These are phyloP conservation scores for Pogonomyrmex californicus DNA, from an alignment of 1,140 invertebrate genomes.

Conservation along the genomic window DNA sequence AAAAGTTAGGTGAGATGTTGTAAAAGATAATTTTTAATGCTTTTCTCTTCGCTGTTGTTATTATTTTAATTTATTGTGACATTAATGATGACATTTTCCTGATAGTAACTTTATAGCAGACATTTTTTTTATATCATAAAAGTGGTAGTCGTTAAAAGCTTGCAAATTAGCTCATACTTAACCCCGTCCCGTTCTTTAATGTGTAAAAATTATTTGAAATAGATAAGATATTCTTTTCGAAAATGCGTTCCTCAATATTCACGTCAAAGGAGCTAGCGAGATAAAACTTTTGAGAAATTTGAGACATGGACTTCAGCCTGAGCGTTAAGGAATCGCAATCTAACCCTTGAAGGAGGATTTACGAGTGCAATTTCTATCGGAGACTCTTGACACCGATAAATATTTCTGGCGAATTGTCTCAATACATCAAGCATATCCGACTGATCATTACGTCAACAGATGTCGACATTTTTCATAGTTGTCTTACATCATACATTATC, in stretches of 20 bases:
- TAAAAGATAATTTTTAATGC: background rate
- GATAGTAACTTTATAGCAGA: background rate
- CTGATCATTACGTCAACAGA: background rate
- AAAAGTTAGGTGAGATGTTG: background rate
- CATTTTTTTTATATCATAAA: background rate
- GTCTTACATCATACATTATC: background rate
- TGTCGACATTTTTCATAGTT: slow-evolving; percentile 1
- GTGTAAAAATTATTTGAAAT: slow-evolving; percentile 4
- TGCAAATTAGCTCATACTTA: slow-evolving; percentile 21
- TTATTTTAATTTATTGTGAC: background rate
- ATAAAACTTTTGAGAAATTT: slow-evolving; percentile 4
- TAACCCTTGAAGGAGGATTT: slow-evolving; percentile 29
- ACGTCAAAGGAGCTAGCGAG: background rate
- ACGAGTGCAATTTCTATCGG: background rate
- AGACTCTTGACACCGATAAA: slow-evolving; percentile 11
- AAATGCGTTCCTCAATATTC: slow-evolving; percentile 18
- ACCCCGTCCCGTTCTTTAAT: background rate
- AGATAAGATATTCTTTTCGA: background rate
- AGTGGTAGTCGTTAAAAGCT: slow-evolving; percentile 2
- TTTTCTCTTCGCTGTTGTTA: background rate
- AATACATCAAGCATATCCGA: background rate
- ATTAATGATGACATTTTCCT: background rate
- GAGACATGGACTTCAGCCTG: background rate
- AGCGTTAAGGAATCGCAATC: slow-evolving; percentile 18
- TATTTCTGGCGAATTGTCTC: slow-evolving; percentile 13